Conservation (phyloP, 2,113 vertebrate genomes). For the Colius striatus region DNA sequence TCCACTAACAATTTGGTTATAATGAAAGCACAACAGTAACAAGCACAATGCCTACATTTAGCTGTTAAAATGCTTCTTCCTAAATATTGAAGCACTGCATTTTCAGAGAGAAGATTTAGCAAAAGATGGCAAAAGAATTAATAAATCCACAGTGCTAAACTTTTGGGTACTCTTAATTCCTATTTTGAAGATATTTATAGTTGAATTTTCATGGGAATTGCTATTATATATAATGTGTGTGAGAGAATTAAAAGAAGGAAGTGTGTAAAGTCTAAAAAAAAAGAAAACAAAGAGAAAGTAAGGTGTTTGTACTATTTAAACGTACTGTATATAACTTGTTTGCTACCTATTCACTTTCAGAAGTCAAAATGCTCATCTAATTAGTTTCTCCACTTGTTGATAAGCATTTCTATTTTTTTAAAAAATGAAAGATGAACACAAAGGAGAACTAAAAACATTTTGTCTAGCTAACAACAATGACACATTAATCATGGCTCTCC, state of each 20-base stretch:
- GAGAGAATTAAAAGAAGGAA: background rate
- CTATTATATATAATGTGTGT: background rate
- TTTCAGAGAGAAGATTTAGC: background rate
- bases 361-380: background rate
- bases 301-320: background rate
- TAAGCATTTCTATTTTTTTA: background rate
- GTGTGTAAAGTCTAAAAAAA: background rate
- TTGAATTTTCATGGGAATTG: background rate
- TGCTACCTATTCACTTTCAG: background rate
- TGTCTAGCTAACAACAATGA: background rate
- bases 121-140: background rate
- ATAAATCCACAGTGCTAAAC: background rate
- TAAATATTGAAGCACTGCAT: background rate
- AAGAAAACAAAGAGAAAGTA: rapidly evolving
- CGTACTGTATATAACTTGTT: background rate
- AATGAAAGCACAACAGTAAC: background rate
- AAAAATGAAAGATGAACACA: background rate
- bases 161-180: background rate
- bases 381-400: background rate
- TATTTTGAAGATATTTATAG: background rate
- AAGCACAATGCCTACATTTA: rapidly evolving
- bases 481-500: background rate
- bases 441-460: background rate
- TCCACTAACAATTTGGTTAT: background rate
- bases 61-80: background rate